Evolutionary conservation across 2,888 invertebrate species (phyloP).

Genomic region (Aphrophora alni): DNA sequence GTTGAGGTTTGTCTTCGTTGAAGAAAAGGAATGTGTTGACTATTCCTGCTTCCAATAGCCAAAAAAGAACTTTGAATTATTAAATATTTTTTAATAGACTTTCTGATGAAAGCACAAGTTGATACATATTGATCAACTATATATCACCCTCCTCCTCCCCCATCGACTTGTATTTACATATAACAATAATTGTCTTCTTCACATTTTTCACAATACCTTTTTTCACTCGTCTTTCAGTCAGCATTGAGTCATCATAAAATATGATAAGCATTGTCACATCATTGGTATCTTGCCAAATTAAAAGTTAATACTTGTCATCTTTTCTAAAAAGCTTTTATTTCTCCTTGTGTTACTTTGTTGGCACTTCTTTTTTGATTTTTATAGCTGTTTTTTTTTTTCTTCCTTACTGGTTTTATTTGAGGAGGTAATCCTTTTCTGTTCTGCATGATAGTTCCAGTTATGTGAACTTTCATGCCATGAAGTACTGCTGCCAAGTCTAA

Average conservation of each 20-base stretch:
- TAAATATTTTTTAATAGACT: conserved; percentile 12
- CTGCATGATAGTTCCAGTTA: conserved; percentile 17
- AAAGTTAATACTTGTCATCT: conserved; percentile 19
- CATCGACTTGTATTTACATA: conserved; percentile 6
- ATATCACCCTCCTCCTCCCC: conserved; percentile 3
- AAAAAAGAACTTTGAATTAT: conserved; percentile 14
- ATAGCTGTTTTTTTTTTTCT: neutral
- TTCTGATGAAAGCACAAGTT: neutral
- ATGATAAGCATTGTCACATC: conserved; percentile 20
- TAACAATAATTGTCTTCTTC: neutral
- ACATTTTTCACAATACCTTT: too few species aligned
- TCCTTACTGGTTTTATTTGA: neutral
- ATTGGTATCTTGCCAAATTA: conserved; percentile 24
- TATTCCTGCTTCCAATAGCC: conserved; percentile 23
- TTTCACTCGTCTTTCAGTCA: conserved; percentile 13
- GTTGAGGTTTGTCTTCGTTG: neutral
- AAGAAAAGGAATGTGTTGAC: conserved; percentile 6
- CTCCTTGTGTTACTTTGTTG: conserved; percentile 13
- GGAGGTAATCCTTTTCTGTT: neutral
- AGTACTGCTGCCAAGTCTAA: neutral
- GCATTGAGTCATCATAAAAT: neutral
- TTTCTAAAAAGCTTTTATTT: conserved; percentile 15
- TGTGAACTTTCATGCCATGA: conserved; percentile 15
- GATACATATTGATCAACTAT: conserved; percentile 16
- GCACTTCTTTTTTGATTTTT: neutral